Conservation (phyloP, 2,797 vertebrate genomes). For the Morelia viridis region DNA sequence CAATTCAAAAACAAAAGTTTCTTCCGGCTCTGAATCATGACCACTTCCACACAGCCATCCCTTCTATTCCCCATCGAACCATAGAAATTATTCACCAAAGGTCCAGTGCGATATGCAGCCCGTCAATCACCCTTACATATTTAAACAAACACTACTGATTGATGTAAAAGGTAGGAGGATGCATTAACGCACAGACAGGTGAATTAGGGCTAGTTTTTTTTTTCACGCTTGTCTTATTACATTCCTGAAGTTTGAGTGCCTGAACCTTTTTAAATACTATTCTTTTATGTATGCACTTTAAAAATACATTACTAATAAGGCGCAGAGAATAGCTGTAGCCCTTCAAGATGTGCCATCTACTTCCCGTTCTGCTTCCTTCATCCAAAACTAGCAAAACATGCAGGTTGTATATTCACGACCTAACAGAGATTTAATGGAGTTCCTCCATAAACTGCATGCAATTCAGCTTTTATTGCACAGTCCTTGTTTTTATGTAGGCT, state of each 20-base stretch:
- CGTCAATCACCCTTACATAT: slow-evolving; percentile 72
- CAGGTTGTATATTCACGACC: neutral
- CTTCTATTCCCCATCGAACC: slow-evolving; percentile 44
- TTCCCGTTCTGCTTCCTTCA: neutral
- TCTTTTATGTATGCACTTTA: neutral
- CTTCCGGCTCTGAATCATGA: neutral
- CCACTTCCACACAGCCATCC: neutral
- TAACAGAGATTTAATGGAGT: neutral
- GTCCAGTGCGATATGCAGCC: slow-evolving; percentile 66
- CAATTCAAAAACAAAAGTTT: neutral
- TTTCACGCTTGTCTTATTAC: slow-evolving; percentile 34
- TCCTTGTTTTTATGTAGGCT: neutral
- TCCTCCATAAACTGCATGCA: neutral
- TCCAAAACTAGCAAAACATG: neutral
- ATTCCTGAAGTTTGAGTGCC: slow-evolving; percentile 23
- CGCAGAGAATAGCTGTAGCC: neutral
- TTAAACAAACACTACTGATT: slow-evolving; percentile 57
- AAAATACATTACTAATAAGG: neutral
- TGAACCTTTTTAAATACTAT: slow-evolving; percentile 12
- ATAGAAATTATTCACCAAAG: slow-evolving; percentile 56
- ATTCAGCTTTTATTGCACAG: neutral
- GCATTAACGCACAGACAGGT: slow-evolving; percentile 40
- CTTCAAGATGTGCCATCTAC: too few species aligned
- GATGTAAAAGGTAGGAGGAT: slow-evolving; percentile 33
- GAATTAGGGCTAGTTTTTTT: slow-evolving; percentile 51